Conservation (phyloP, 2,888 invertebrate species). For the Coronaproctus castanopsis region DNA sequence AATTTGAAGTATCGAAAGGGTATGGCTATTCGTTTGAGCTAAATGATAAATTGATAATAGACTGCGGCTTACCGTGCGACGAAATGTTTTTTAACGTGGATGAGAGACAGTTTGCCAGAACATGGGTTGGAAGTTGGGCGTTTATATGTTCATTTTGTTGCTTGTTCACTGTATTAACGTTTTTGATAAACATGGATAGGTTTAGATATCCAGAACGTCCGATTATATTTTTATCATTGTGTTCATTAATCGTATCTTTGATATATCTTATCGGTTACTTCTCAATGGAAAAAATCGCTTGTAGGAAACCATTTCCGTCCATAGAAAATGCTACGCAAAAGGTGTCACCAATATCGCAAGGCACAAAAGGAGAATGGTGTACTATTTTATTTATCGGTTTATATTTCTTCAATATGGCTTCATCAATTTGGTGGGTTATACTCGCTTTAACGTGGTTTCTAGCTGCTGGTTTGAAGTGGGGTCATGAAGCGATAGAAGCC, state of each 20-base stretch:
- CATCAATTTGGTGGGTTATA: constrained; percentile 94
- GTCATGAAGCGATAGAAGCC: constrained; percentile 92
- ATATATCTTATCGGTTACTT: constrained; percentile 75
- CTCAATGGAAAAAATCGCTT: constrained; percentile 61
- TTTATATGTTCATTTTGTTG: constrained; percentile 75
- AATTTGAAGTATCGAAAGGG: constrained; percentile 56
- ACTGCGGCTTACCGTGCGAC: constrained; percentile 80
- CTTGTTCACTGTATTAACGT: constrained; percentile 78
- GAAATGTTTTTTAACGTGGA: constrained; percentile 74
- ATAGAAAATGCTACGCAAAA: constrained; percentile 49
- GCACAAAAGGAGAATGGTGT: constrained; percentile 61
- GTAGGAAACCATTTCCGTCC: constrained; percentile 52
- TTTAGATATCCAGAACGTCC: constrained; percentile 96
- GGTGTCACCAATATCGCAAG: constrained; percentile 70
- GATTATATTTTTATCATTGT: constrained; percentile 88
- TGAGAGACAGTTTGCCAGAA: constrained; percentile 59
- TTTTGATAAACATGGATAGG: constrained; percentile 79
- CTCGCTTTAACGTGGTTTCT: constrained; percentile 90
- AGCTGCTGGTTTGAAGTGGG: constrained; percentile 92
- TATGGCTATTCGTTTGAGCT: constrained; percentile 66
- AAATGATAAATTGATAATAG: constrained; percentile 45
- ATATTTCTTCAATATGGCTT: constrained; percentile 91
- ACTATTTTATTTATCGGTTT: constrained; percentile 90
- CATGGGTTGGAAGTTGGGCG: constrained; percentile 91
- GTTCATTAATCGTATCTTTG: constrained; percentile 83